These are phyloP conservation scores for Drosophila paramelanica DNA, from an alignment of 2,888 invertebrate genomes.

Conservation along the genomic window DNA sequence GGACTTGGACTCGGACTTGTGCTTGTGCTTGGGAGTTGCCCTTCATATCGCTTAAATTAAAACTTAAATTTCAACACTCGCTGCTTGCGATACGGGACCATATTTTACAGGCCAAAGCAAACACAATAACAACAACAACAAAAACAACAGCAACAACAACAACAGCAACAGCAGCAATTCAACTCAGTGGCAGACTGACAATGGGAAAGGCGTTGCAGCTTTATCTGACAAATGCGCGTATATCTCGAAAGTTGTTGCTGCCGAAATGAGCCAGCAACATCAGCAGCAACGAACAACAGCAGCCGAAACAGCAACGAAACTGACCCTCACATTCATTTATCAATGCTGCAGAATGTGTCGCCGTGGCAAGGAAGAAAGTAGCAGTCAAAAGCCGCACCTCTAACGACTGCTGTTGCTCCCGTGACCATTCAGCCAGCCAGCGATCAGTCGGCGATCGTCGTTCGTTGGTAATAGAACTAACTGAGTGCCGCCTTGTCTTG, in stretches of 20 bases:
- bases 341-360: slow-evolving; percentile 73
- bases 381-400: slow-evolving; percentile 51
- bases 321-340: slow-evolving; percentile 81
- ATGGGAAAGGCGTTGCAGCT: slow-evolving; percentile 76
- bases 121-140: slow-evolving; percentile 44
- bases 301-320: slow-evolving; percentile 54
- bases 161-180: slow-evolving; percentile 28
- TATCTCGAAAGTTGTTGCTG: slow-evolving; percentile 74
- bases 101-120: slow-evolving; percentile 71
- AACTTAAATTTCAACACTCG: slow-evolving; percentile 80
- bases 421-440: slow-evolving; percentile 27
- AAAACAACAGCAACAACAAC: slow-evolving; percentile 17
- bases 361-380: slow-evolving; percentile 61
- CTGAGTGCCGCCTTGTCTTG: slow-evolving; percentile 58
- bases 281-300: slow-evolving; percentile 10
- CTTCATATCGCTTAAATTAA: slow-evolving; percentile 79
- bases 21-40: slow-evolving; percentile 45
- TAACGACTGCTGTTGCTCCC: slow-evolving; percentile 40
- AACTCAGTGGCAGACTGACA: slow-evolving; percentile 70
- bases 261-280: slow-evolving; percentile 42
- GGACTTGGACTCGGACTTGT: slow-evolving; percentile 1
- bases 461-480: slow-evolving; percentile 39
- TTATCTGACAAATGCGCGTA: slow-evolving; percentile 79
- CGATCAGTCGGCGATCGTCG: slow-evolving; percentile 40
- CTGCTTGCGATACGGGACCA: slow-evolving; percentile 63